Percentiles rank a stretch among this genome's conserved stretches.
Evolutionary conservation across 35 echinoderm and acorn worm genomes (phyloP).

Genomic region (Eucidaris tribuloides): DNA sequence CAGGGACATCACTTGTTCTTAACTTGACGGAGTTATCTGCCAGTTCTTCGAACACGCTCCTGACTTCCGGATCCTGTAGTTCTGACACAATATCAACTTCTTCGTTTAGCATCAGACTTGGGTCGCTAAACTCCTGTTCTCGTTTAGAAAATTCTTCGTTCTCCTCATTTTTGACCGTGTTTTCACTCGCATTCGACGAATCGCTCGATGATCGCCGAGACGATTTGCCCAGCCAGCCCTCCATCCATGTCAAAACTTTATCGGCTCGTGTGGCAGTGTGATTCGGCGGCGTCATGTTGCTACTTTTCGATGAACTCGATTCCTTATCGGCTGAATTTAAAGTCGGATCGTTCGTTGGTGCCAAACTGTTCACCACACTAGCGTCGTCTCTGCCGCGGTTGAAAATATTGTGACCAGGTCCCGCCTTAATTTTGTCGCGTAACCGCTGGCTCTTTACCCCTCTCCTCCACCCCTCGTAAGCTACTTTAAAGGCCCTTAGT

Average conservation of each 20-base stretch:
- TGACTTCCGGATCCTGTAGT: slow-evolving; percentile 67
- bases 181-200: background rate
- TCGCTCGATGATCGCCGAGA: background rate
- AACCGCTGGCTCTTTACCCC: slow-evolving; percentile 54
- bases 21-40: too few species aligned
- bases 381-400: background rate
- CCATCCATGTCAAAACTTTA: slow-evolving; percentile 68
- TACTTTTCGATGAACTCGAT: background rate
- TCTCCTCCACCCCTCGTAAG: slow-evolving; percentile 61
- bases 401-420: slow-evolving; percentile 48
- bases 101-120: slow-evolving; percentile 48
- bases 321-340: background rate
- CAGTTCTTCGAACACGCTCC: slow-evolving; percentile 61
- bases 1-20: too few species aligned
- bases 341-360: background rate
- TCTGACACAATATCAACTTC: slow-evolving; percentile 68
- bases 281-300: slow-evolving; percentile 4
- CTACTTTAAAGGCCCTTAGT: slow-evolving; percentile 75
- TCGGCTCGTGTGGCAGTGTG: slow-evolving; percentile 51
- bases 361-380: background rate
- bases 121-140: slow-evolving; percentile 48
- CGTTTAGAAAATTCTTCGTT: slow-evolving; percentile 55
- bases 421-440: slow-evolving; percentile 61
- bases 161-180: background rate
- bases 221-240: slow-evolving; percentile 46